These are phyloP conservation scores for Agrilus planipennis DNA, from an alignment of 1,140 invertebrate genomes.

Conservation along the genomic window DNA sequence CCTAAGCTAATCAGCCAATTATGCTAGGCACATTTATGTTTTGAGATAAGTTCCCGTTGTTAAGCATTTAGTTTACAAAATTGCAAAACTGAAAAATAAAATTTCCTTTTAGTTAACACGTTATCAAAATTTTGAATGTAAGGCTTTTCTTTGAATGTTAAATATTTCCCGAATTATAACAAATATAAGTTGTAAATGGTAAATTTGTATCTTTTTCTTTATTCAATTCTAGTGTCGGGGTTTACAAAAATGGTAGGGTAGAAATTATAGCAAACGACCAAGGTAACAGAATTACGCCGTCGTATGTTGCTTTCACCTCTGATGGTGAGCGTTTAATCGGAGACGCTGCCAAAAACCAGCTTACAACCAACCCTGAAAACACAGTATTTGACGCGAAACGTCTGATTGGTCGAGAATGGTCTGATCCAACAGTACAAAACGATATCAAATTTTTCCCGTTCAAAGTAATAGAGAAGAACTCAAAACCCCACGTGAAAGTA, in stretches of 20 bases:
- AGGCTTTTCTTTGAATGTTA: no score
- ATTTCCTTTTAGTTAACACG: no score
- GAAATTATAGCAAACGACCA: conserved; percentile 99
- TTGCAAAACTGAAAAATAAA: no score
- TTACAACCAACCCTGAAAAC: conserved; percentile 95
- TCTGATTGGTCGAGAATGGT: conserved; percentile 90
- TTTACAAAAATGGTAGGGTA: conserved; percentile 94
- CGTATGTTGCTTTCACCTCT: conserved; percentile 91
- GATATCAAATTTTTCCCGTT: conserved; percentile 94
- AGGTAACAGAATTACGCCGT: conserved; percentile 95
- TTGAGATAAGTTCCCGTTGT: no score
- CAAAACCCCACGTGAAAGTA: conserved; percentile 74
- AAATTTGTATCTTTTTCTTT: no score
- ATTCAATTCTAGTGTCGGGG: conserved; percentile 73
- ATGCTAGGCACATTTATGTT: no score
- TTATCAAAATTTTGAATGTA: no score
- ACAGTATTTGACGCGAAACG: conserved; percentile 95
- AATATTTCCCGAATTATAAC: no score
- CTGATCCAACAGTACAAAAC: conserved; percentile 77
- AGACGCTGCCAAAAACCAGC: conserved; percentile 95
- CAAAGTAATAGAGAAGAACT: conserved; percentile 76
- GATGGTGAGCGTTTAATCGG: conserved; percentile 95
- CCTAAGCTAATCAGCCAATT: no score
- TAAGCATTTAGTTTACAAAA: no score
- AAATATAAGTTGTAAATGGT: no score